Conservation (phyloP, 1,140 invertebrate genomes). For the Battus philenor region DNA sequence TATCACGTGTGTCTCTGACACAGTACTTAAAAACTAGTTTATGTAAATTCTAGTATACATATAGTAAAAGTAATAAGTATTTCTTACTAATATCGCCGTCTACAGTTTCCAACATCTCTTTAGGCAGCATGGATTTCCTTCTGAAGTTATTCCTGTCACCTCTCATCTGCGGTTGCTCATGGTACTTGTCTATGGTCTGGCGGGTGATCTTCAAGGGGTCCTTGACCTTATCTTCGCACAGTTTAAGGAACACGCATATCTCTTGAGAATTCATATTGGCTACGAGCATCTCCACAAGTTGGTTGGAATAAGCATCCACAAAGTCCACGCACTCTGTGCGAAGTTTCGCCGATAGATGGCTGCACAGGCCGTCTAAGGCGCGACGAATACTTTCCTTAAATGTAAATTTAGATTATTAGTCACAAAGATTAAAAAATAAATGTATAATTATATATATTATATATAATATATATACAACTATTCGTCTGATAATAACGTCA, state of each 20-base stretch:
- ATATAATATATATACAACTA: too few relatives aligned
- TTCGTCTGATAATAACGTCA: too few relatives aligned
- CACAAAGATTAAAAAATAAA: too few relatives aligned
- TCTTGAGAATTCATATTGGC: constrained; percentile 86
- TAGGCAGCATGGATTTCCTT: constrained; percentile 37
- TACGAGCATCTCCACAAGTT: constrained; percentile 86
- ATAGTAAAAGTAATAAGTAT: too few relatives aligned
- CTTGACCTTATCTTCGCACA: constrained; percentile 76
- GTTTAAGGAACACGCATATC: constrained; percentile 85
- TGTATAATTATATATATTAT: too few relatives aligned
- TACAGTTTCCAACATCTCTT: constrained; percentile 46
- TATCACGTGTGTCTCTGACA: too few relatives aligned
- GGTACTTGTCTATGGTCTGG: constrained; percentile 42
- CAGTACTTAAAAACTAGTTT: too few relatives aligned
- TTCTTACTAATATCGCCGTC: constrained; percentile 78
- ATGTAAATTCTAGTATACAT: too few relatives aligned
- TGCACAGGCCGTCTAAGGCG: constrained; percentile 85
- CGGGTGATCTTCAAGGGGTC: constrained; percentile 37
- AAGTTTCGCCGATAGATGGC: constrained; percentile 80
- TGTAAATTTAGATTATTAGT: too few relatives aligned
- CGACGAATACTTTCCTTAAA: constrained; percentile 81
- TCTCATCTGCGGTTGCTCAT: constrained; percentile 42
- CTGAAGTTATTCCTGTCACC: constrained; percentile 58
- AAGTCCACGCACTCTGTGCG: constrained; percentile 83
- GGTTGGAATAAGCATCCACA: constrained; percentile 84